Percentiles rank a stretch among this genome's conserved stretches.
These are phyloP conservation scores for Craterocephalus amniculus DNA, from an alignment of 2,797 vertebrate species.

Conservation along the genomic window DNA sequence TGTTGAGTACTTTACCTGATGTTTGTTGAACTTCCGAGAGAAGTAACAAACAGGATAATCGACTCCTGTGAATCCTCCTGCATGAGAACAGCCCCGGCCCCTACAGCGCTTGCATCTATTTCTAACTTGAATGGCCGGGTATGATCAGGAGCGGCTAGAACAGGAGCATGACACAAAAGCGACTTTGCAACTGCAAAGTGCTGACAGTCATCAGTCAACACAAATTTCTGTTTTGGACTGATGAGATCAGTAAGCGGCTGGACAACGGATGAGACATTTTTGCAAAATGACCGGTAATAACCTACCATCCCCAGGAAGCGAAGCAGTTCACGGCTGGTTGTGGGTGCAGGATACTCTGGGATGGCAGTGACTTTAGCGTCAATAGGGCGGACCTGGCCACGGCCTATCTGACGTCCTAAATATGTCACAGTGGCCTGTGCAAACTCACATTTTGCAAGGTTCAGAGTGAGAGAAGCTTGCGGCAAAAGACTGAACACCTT, in stretches of 20 bases:
- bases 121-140: not conserved
- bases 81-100: not conserved
- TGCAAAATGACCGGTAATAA: not conserved
- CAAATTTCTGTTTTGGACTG: not conserved
- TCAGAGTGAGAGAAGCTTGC: not conserved
- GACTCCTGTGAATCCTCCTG: not conserved
- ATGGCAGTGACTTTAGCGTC: not conserved
- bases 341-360: not conserved
- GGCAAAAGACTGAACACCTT: not conserved
- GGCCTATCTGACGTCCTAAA: not conserved
- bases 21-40: not conserved
- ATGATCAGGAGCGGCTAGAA: accelerated
- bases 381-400: not conserved
- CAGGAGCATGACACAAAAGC: not conserved
- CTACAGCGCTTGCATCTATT: not conserved
- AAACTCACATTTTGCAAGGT: not conserved
- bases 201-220: too few relatives aligned
- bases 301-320: not conserved
- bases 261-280: not conserved
- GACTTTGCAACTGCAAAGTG: too few relatives aligned
- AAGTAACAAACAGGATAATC: not conserved
- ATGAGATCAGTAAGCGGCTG: not conserved
- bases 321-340: not conserved
- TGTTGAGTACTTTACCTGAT: not conserved
- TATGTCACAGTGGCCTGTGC: not conserved